These are phyloP conservation scores for Drosophila tristis DNA, from an alignment of 1,140 invertebrate species.

Conservation along the genomic window DNA sequence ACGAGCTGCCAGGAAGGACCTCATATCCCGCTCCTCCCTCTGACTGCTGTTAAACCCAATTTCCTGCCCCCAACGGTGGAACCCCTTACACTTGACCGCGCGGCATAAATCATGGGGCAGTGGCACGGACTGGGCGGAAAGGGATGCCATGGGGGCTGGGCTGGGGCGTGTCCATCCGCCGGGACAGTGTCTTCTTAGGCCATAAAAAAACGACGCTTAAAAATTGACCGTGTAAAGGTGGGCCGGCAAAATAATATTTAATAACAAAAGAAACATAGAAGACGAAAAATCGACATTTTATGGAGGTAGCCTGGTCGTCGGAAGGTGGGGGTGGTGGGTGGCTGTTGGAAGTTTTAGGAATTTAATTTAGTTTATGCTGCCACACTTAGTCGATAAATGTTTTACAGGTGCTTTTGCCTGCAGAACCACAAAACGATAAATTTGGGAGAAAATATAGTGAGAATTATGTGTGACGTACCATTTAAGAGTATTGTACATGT, in stretches of 20 bases:
- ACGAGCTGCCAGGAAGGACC: slow-evolving; percentile 59
- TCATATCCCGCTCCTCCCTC: background rate
- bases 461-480: too few species aligned
- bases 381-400: slow-evolving; percentile 4
- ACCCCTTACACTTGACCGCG: slow-evolving; percentile 77
- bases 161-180: slow-evolving; percentile 5
- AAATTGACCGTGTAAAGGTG: slow-evolving; percentile 56
- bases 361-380: slow-evolving; percentile 32
- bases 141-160: background rate
- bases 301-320: slow-evolving; percentile 5
- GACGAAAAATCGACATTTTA: slow-evolving; percentile 49
- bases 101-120: slow-evolving; percentile 68
- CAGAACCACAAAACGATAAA: too few species aligned
- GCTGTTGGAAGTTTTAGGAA: slow-evolving; percentile 9
- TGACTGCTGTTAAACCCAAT: slow-evolving; percentile 73
- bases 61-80: slow-evolving; percentile 61
- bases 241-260: slow-evolving; percentile 69
- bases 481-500: too few species aligned
- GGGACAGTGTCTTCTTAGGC: slow-evolving; percentile 40
- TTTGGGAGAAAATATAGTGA: background rate
- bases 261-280: slow-evolving; percentile 69
- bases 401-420: background rate
- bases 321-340: background rate
- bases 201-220: slow-evolving; percentile 65
- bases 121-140: background rate